Evolutionary conservation across 2,888 invertebrate genomes (phyloP), one percentile per base, ranked within the genome.

Genomic region (Furcula furcula): DNA sequence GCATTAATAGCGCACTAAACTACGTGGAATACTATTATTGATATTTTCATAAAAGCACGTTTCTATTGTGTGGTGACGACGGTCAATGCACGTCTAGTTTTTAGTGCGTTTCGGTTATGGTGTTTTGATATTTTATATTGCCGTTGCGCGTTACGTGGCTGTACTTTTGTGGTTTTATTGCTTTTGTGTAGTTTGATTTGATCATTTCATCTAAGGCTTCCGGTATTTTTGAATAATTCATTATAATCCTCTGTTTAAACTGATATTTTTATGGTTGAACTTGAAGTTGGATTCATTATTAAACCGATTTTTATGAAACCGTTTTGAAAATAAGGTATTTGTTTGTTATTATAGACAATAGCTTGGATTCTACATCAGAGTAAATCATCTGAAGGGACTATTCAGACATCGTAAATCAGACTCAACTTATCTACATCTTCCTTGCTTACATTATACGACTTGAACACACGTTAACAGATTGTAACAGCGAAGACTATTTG

Each of bases 1-100:
- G 68, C 71, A 77, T 83, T 85, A 85, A 86, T 79, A 77, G 79
- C 77, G 66, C 65, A 77, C 76, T 85, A 84, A 85, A 84, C 78
- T 81, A 74, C 66, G 65, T 77, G 76, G 63, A 74, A 70, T 73
- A 74, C 71, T 76, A 78, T 80, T 76, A 82, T 76, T 79, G 75
- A 76, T 77, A 77, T 80, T 76, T 79, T 77, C 76, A 80, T 81
- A 79, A 76, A 77, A 72, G 65, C 69, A 49, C 60, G 55, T 65
- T 65, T 65, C 73, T 50, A 76, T 80, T 82, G 74, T 78, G 57
- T 51, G 50, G 60, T 64, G 64, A 64, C 55, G 60, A 55, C 53
- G 64, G 53, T 72, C 68, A 60, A 68, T 72, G 48, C 64, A 54
- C 54, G 62, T 71, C 68, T 65, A 55, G 68, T 69, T 74, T n/a